phyloP scores from a whole-genome alignment of 2,113 vertebrate species.

The Solenodon paradoxus region DNA sequence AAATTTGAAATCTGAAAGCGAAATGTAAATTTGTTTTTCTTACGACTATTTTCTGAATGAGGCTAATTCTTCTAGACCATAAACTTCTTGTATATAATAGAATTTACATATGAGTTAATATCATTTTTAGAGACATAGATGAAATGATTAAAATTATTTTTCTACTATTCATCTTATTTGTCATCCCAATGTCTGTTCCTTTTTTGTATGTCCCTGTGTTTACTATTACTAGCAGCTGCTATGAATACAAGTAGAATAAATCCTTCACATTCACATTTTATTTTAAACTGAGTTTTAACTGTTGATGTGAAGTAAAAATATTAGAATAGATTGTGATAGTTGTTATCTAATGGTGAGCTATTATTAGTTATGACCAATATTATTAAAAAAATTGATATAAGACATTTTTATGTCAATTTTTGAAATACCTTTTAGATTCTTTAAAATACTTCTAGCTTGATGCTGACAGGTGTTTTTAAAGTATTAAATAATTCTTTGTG shows the following conservation, averaged over 20 bases:
- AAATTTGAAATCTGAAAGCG: neutral
- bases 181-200: neutral
- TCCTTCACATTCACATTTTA: neutral
- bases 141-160: neutral
- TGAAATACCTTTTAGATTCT: slow-evolving; percentile 15
- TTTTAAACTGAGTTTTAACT: slow-evolving; percentile 55
- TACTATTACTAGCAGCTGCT: neutral
- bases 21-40: slow-evolving; percentile 24
- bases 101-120: neutral
- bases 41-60: neutral
- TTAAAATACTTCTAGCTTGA: slow-evolving; percentile 21
- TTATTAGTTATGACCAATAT: slow-evolving; percentile 33
- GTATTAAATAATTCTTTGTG: neutral
- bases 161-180: neutral
- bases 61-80: neutral
- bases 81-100: neutral
- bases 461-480: neutral
- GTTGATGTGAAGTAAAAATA: slow-evolving; percentile 45
- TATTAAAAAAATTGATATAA: slow-evolving; percentile 22
- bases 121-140: neutral
- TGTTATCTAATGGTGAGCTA: neutral
- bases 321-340: neutral
- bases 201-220: neutral
- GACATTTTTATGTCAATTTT: slow-evolving; percentile 36
- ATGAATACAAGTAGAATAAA: neutral